phyloP scores from a whole-genome alignment of 1,140 invertebrate species.

The Trinorchestia longiramus region DNA sequence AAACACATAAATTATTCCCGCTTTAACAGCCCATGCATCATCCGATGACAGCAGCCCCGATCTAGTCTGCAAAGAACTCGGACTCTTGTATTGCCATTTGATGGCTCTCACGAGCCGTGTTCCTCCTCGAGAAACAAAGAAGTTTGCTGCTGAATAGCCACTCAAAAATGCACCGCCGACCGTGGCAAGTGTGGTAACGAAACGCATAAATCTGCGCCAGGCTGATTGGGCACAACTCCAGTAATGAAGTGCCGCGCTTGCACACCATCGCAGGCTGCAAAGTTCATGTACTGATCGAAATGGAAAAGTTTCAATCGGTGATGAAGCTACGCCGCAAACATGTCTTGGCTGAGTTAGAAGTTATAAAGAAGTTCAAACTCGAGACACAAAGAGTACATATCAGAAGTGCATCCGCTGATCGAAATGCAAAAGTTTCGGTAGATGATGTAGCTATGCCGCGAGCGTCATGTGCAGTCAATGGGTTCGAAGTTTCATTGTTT shows the following conservation, averaged over 20 bases:
- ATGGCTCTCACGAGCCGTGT: not conserved
- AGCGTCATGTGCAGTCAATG: too few species aligned
- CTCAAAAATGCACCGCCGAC: conserved; percentile 7
- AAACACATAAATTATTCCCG: not conserved
- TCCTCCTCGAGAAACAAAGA: not conserved
- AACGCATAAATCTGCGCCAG: not conserved
- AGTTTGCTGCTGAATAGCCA: not conserved
- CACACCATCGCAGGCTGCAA: not conserved
- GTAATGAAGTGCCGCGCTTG: not conserved
- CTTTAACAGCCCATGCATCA: not conserved
- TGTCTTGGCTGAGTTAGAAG: too few species aligned
- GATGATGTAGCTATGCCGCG: not conserved
- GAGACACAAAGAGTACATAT: too few species aligned
- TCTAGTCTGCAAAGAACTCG: not conserved
- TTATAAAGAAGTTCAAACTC: too few species aligned
- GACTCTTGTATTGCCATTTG: not conserved
- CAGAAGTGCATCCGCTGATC: not conserved
- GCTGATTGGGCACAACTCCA: not conserved
- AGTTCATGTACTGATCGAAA: not conserved
- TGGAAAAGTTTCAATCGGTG: not conserved
- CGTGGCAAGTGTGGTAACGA: not conserved
- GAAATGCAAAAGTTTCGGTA: not conserved
- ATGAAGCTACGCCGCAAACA: not conserved
- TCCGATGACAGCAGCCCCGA: not conserved
- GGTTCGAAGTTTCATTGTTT: too few species aligned